phyloP scores from a whole-genome alignment of 2,888 invertebrate species.

The Chromoteleia sp. region DNA sequence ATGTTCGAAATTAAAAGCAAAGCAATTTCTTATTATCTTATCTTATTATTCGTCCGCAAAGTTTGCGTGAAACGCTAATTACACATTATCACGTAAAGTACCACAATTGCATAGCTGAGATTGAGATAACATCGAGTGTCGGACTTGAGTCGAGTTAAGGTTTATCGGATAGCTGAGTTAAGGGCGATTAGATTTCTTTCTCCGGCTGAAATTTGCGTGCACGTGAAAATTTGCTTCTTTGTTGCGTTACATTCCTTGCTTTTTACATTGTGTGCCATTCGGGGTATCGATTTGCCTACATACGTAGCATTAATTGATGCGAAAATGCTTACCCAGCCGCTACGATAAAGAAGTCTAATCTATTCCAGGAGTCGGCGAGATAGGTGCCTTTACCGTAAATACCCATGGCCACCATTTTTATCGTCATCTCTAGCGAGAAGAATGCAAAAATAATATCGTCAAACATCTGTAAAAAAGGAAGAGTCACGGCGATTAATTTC shows the following conservation, averaged over 20 bases:
- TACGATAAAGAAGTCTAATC: conserved; percentile 99
- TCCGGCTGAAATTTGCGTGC: background rate
- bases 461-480: conserved; percentile 89
- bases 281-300: conserved; percentile 57
- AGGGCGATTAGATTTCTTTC: background rate
- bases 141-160: background rate
- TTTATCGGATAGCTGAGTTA: background rate
- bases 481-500: conserved; percentile 8
- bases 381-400: conserved; percentile 97
- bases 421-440: conserved; percentile 98
- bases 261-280: conserved; percentile 31
- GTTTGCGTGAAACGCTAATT: conserved; percentile 15
- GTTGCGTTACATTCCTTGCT: conserved; percentile 1
- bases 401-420: conserved; percentile 99
- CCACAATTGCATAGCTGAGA: conserved; percentile 3
- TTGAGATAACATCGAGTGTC: conserved; percentile 4
- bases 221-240: background rate
- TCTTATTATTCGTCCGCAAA: background rate
- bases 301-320: conserved; percentile 55
- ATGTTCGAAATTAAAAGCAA: background rate
- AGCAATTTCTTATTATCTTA: background rate
- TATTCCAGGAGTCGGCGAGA: conserved; percentile 99
- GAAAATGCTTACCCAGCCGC: conserved; percentile 92
- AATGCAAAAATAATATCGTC: conserved; percentile 99
- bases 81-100: conserved; percentile 17